Evolutionary conservation across 2,888 invertebrate species (phyloP).

Genomic region (Trissolcus brochymenae): DNA sequence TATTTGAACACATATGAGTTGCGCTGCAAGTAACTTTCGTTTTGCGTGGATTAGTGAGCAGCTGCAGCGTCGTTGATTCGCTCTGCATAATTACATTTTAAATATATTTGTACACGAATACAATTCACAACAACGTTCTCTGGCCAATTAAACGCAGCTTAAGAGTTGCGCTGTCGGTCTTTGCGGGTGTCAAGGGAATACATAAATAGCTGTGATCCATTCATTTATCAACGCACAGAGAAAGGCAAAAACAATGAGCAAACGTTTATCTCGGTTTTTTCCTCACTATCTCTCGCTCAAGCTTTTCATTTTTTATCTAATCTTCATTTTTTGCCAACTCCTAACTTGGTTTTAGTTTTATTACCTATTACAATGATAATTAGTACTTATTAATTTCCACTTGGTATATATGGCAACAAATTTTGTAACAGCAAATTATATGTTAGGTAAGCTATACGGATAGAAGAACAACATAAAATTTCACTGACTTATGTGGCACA

Average conservation of each 20-base stretch:
- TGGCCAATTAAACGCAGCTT: slow-evolving; percentile 56
- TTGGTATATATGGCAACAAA: too few species aligned
- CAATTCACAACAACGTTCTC: slow-evolving; percentile 46
- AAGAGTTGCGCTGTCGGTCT: slow-evolving; percentile 37
- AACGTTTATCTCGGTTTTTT: too few species aligned
- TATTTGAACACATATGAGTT: slow-evolving; percentile 52
- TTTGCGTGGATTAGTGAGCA: slow-evolving; percentile 51
- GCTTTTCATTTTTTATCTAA: too few species aligned
- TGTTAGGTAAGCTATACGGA: too few species aligned
- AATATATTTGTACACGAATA: slow-evolving; percentile 57
- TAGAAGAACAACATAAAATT: too few species aligned
- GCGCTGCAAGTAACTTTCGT: slow-evolving; percentile 40
- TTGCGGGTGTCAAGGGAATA: slow-evolving; percentile 48
- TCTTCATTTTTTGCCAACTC: too few species aligned
- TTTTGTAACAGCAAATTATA: too few species aligned
- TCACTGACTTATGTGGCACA: too few species aligned
- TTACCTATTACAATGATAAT: too few species aligned
- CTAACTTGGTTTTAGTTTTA: too few species aligned
- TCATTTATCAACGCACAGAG: slow-evolving; percentile 38
- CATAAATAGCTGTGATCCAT: slow-evolving; percentile 50
- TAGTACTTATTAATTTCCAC: too few species aligned
- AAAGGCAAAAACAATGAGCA: slow-evolving; percentile 2
- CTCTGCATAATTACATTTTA: slow-evolving; percentile 58
- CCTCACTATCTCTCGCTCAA: too few species aligned
- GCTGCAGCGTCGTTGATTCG: slow-evolving; percentile 48